phyloP scores from a whole-genome alignment of 2,113 vertebrate genomes.

The Mola mola region DNA sequence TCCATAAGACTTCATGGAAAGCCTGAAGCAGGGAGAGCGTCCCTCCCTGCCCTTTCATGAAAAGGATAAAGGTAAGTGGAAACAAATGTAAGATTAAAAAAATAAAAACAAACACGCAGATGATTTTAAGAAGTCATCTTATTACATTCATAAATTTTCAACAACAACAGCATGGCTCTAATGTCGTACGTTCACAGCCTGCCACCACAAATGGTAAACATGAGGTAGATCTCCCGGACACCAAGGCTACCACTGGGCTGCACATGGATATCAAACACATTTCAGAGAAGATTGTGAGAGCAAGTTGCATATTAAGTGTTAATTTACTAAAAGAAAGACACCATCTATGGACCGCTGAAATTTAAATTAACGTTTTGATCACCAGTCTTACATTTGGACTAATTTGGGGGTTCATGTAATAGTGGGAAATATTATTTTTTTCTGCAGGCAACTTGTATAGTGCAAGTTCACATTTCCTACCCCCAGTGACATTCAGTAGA shows the following conservation, averaged over 20 bases:
- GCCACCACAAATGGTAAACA: constrained; percentile 76
- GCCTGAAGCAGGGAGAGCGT: too few species aligned
- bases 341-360: constrained; percentile 62
- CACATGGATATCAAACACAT: constrained; percentile 73
- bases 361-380: constrained; percentile 41
- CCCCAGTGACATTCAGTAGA: constrained; percentile 60
- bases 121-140: constrained; percentile 67
- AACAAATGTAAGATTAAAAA: too few species aligned
- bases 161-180: constrained; percentile 70
- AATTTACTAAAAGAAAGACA: constrained; percentile 69
- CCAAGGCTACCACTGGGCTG: constrained; percentile 79
- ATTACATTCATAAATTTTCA: constrained; percentile 80
- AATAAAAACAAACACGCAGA: background rate
- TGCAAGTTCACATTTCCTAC: constrained; percentile 75
- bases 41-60: too few species aligned
- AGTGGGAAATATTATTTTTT: constrained; percentile 35
- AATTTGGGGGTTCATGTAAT: constrained; percentile 22
- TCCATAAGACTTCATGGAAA: too few species aligned
- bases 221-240: constrained; percentile 95
- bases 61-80: too few species aligned
- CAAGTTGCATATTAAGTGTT: constrained; percentile 88
- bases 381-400: constrained; percentile 37
- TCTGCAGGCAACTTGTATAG: constrained; percentile 69
- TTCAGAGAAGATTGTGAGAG: constrained; percentile 86
- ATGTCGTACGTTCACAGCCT: constrained; percentile 73